phyloP scores from a whole-genome alignment of 2,113 vertebrate species.

The Thermophis baileyi region DNA sequence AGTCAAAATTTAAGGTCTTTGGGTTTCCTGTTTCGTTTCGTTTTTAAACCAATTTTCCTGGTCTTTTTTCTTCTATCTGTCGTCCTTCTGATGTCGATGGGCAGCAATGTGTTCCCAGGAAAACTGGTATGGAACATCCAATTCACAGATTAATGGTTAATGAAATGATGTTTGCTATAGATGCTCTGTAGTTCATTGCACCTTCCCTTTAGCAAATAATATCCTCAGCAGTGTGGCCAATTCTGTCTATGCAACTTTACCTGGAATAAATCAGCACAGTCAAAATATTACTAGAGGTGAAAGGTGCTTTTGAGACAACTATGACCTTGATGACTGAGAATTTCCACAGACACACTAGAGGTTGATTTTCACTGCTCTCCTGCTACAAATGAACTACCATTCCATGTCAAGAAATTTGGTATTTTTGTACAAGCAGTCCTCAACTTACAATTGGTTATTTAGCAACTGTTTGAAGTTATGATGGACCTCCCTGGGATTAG shows the following conservation, averaged over 20 bases:
- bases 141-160: background rate
- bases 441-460: too few relatives aligned
- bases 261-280: background rate
- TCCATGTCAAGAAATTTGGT: background rate
- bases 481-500: too few relatives aligned
- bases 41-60: background rate
- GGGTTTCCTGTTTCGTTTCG: background rate
- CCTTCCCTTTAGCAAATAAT: conserved; percentile 55
- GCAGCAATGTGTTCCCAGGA: background rate
- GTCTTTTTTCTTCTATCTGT: background rate
- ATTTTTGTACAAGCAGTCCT: background rate
- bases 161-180: background rate
- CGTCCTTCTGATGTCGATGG: background rate
- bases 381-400: background rate
- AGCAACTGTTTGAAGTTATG: too few relatives aligned
- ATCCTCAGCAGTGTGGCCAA: conserved; percentile 56
- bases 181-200: conserved; percentile 23
- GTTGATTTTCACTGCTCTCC: background rate
- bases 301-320: background rate
- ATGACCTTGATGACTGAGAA: too few relatives aligned
- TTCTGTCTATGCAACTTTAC: background rate
- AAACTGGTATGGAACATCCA: background rate
- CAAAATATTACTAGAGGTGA: background rate
- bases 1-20: background rate
- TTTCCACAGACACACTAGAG: background rate